Evolutionary conservation across 2,797 vertebrate species (phyloP), one percentile per base, ranked within the genome.

Genomic region (Acrossocheilus wenchowensis): DNA sequence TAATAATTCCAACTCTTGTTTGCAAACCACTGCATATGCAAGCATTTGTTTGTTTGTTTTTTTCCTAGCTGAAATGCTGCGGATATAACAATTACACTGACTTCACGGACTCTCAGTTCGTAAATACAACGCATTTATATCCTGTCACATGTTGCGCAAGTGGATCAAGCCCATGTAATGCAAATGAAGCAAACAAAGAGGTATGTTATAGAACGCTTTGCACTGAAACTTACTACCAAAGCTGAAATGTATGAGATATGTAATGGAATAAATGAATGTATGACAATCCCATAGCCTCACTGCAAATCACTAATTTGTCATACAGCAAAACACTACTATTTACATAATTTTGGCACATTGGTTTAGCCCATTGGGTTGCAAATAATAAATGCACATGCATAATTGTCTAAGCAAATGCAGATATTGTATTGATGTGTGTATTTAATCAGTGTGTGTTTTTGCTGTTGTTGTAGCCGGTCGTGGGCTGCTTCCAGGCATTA

Each of bases 1-100:
- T 17, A 26, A 52, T 77, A 30, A 66, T 7, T 48, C 36, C 34
- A 9, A 15, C 26, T 5, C n/a, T 19, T 52, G 19, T 72, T 43
- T 72, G 36, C 1, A 21, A 43, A 21, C 17, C 19, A 43, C 17
- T 9, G 41, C 73, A 0, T 34, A 2, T 26, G 1, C 23, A 41
- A n/a, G n/a, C n/a, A n/a, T n/a, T n/a, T 14, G 66, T 0, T 5
- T 54, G 23, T 73, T 1, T 39, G 2, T 43, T 2, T 66, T 82
- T 30, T 41, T 72, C 10, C 43, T 43, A 43, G 43, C 43, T 43
- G 43, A 43, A 43, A 11, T 43, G 43, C 93, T 96, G 95, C 1
- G 95, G 94, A 75, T 94, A 87, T 90, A 92, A 9, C 5, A 94
- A 95, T 91, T 95, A 95, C 93, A 95, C 93, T 0, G 94, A 96